A percentile compares a stretch with the other conserved stretches of the same genome.
These are phyloP conservation scores for Branchellion lobata DNA, from an alignment of 2,888 invertebrate species.

Conservation along the genomic window DNA sequence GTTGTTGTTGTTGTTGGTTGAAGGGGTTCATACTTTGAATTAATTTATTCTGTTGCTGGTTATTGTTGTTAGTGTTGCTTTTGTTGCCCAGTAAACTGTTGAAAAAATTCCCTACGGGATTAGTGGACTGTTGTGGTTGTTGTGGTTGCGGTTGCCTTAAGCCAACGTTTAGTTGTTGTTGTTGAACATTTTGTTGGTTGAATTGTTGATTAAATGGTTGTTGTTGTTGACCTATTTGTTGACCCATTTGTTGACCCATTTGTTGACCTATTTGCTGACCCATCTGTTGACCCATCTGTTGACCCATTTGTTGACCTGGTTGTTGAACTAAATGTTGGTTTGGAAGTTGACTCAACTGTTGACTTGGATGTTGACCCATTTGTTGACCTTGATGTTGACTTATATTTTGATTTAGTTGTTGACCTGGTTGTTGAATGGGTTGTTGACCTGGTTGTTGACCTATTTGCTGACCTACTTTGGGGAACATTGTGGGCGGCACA, in stretches of 20 bases:
- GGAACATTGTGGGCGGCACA: neutral
- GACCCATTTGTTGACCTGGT: neutral
- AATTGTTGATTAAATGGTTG: neutral
- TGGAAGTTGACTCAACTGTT: neutral
- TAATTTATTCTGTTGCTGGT: neutral
- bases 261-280: slow-evolving; percentile 1
- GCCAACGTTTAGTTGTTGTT: neutral
- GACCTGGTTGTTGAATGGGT: neutral
- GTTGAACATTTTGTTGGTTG: slow-evolving; percentile 1
- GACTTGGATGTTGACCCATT: neutral
- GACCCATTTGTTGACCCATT: slow-evolving; percentile 4
- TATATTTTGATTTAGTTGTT: neutral
- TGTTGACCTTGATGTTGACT: neutral
- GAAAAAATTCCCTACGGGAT: neutral
- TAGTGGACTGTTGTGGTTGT: neutral
- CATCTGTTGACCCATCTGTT: neutral
- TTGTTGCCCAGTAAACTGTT: neutral
- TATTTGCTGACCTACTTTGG: neutral
- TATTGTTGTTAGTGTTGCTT: neutral
- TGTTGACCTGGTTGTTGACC: neutral
- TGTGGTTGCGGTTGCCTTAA: neutral
- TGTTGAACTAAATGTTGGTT: too few relatives aligned
- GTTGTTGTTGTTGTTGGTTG: slow-evolving; percentile 3
- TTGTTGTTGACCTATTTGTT: slow-evolving; percentile 4
- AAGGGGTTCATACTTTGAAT: neutral